These are phyloP conservation scores for Xylophagus ater DNA, from an alignment of 2,888 invertebrate species.

Conservation along the genomic window DNA sequence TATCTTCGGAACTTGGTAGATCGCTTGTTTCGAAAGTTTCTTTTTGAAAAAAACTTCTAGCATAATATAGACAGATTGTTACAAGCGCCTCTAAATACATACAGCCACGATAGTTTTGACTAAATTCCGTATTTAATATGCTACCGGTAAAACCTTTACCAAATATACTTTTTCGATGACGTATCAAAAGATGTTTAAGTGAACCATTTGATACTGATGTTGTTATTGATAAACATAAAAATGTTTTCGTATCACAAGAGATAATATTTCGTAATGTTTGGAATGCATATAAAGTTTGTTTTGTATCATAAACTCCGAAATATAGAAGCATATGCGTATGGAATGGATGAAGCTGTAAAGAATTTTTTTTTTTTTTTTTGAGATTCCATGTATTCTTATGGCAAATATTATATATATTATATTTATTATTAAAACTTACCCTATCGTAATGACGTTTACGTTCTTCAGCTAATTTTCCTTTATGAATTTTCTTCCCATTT, in stretches of 20 bases:
- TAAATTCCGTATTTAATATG: slow-evolving; percentile 49
- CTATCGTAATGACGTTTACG: slow-evolving; percentile 22
- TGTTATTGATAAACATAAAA: slow-evolving; percentile 64
- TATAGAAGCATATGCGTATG: slow-evolving; percentile 79
- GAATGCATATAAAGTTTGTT: slow-evolving; percentile 59
- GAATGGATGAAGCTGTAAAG: slow-evolving; percentile 51
- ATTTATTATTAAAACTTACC: slow-evolving; percentile 15
- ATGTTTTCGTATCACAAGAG: slow-evolving; percentile 55
- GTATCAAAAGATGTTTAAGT: slow-evolving; percentile 35
- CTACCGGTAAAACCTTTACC: slow-evolving; percentile 56
- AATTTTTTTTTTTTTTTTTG: too few species aligned
- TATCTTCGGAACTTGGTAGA: slow-evolving; percentile 54
- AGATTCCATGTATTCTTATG: too few species aligned
- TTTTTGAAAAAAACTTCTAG: slow-evolving; percentile 53
- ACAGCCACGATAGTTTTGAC: slow-evolving; percentile 59
- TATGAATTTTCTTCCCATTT: slow-evolving; percentile 20
- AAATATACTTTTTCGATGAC: slow-evolving; percentile 70
- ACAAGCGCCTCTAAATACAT: slow-evolving; percentile 73
- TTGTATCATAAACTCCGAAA: slow-evolving; percentile 65
- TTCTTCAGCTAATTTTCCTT: slow-evolving; percentile 20
- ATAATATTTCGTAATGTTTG: slow-evolving; percentile 63
- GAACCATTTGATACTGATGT: slow-evolving; percentile 50
- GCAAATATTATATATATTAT: too few species aligned
- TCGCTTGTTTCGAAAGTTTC: slow-evolving; percentile 32
- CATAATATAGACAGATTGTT: slow-evolving; percentile 65